Evolutionary conservation across 2,797 vertebrate genomes (phyloP).

Genomic region (Peromyscus nudipes): DNA sequence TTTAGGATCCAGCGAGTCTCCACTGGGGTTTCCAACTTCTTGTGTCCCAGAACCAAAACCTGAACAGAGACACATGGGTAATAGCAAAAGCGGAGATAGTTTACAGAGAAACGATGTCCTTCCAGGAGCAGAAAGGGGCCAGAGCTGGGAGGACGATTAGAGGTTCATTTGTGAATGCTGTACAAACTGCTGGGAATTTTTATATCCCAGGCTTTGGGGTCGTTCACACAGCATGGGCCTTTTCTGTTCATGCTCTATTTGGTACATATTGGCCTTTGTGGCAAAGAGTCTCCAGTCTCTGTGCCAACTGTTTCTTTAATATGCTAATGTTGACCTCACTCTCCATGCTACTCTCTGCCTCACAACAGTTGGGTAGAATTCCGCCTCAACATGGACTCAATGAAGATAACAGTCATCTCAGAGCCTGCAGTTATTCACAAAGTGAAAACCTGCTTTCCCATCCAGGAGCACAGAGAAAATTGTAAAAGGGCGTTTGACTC

Average conservation of each 20-base stretch:
- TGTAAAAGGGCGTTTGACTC: not conserved
- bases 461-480: not conserved
- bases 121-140: not conserved
- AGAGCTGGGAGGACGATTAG: not conserved
- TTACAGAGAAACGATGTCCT: not conserved
- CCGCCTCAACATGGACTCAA: not conserved
- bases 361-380: not conserved
- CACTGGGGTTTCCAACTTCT: not conserved
- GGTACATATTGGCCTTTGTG: not conserved
- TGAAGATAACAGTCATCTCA: not conserved
- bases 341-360: not conserved
- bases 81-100: not conserved
- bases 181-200: not conserved
- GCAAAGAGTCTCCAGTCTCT: not conserved
- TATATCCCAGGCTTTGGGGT: not conserved
- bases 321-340: not conserved
- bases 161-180: not conserved
- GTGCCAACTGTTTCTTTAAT: conserved; percentile 3
- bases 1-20: not conserved
- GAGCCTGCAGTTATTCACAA: not conserved
- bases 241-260: conserved; percentile 2
- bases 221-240: not conserved
- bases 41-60: not conserved
- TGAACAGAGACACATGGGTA: not conserved
- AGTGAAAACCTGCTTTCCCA: not conserved